Evolutionary conservation across 2,113 vertebrate genomes (phyloP), one percentile per base, ranked within the genome.

Genomic region (Bufo bufo): DNA sequence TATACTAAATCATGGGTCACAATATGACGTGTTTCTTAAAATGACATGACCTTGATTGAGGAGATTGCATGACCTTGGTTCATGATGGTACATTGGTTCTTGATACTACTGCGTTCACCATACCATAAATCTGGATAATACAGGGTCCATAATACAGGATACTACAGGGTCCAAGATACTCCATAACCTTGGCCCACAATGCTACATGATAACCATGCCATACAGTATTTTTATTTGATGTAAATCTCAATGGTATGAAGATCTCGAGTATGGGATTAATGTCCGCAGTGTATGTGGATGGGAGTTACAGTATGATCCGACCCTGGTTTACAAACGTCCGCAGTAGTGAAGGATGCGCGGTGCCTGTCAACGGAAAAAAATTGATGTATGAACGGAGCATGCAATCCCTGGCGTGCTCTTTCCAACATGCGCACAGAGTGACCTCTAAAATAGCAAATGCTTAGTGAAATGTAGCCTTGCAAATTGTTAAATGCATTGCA

Each of bases 401-500:
- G 13, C 10, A 33, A 33, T 43, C 49, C 82, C 69, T 74, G 83
- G 74, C 52, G 17, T 75, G 61, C 23, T 65, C 77, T 49, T 56
- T 63, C 61, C 75, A 69, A 71, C 75, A 71, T 23, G 20, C 4
- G 49, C 69, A 78, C 49, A 17, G 14, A 43, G 47, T 87, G 85
- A 87, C 85, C 85, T 56, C 77, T 87, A 65, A 33, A 52, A 87
- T 20, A 80, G 63, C 58, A 52, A 56, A 14, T 52, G 50, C 77
- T 69, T 63, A 20, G 75, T 69, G 77, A 87, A 87, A 87, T 79
- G 75, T 78, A 52, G 85, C 65, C 59, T 56, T 20, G 77, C 16
- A 79, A 86, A 86, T 87, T 69, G 77, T 45, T 79, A 13, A 52
- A 86, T 52, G 63, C 61, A 79, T 43, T 69, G 59, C 61, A 87